Evolutionary conservation across 2,113 vertebrate species (phyloP), one percentile per base, ranked within the genome.

Genomic region (Sinocyclocheilus rhinocerous): DNA sequence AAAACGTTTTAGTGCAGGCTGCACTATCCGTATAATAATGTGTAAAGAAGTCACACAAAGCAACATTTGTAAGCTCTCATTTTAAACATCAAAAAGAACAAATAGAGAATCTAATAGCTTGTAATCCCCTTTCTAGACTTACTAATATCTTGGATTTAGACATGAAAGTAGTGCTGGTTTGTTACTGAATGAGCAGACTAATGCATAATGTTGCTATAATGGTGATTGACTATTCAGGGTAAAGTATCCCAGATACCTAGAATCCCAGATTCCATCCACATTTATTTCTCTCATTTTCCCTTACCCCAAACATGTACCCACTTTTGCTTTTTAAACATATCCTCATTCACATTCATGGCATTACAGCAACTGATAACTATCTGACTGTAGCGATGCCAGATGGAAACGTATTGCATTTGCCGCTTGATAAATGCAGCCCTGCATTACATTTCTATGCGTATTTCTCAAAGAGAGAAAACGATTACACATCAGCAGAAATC

Each of bases 291-390:
- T 15, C 7, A 7, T 16, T 10, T 29, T 20, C 22, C 59, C 50
- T 33, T 33, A 5, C 3, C 24, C 22, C 63, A 85, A 42, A 79
- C 84, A 61, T 77, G 36, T 63, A 45, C 33, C 48, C 42, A 59
- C 29, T 11, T 42, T 24, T 81, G 48, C 24, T 39, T 81, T 24
- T 81, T 26, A 65, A 67, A 78, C 59, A 76, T 4, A 63, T 65
- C 26, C 87, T 85, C 50, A 80, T 88, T 86, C 57, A 20, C 79
- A 88, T 88, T 84, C 85, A 67, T 57, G 57, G 6, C 39, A 4
- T 61, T 59, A 42, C 57, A 73, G 57, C 59, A 39, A n/a, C 55
- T 57, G 80, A 80, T 86, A 86, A 76, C 61, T 55, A 80, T 88
- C 87, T 73, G 2, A 33, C 29, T 33, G 63, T 29, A 83, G 65